A percentile compares a stretch with the other conserved stretches of the same genome.
Conservation (phyloP, 2,888 invertebrate species). For the Bombylius discolor region DNA sequence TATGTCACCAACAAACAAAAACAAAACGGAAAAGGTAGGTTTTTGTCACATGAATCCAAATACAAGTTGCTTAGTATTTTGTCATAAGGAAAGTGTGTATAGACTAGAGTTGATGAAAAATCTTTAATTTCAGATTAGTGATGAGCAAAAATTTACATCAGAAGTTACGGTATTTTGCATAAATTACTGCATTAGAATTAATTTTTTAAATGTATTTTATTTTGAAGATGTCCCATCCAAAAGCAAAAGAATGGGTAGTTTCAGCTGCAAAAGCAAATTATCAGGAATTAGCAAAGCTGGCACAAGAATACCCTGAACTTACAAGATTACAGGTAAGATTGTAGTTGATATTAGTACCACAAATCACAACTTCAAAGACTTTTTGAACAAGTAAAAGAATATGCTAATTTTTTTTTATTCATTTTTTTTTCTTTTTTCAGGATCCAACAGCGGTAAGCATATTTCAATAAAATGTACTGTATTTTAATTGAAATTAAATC, state of each 20-base stretch:
- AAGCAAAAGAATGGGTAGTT: conserved; percentile 83
- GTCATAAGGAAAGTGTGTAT: not conserved
- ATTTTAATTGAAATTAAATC: no score
- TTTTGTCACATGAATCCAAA: no score
- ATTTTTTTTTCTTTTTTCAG: no score
- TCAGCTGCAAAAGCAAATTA: conserved; percentile 75
- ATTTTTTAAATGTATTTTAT: conserved; percentile 16
- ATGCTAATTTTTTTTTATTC: no score
- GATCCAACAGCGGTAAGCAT: no score
- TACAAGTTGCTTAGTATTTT: no score
- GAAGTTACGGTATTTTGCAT: not conserved
- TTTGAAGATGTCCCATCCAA: conserved; percentile 23
- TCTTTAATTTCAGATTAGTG: not conserved
- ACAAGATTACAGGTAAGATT: conserved; percentile 65
- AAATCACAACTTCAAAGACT: no score
- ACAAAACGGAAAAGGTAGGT: conserved; percentile 52
- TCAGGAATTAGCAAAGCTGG: conserved; percentile 72
- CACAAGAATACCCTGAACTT: conserved; percentile 68
- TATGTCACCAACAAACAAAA: conserved; percentile 40
- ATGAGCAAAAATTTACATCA: not conserved
- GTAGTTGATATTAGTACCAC: no score
- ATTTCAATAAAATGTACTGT: no score
- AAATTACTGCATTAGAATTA: not conserved
- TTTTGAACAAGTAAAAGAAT: no score
- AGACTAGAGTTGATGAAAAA: not conserved